These are phyloP conservation scores for Pangasianodon hypophthalmus DNA, from an alignment of 2,113 vertebrate species.

Conservation along the genomic window DNA sequence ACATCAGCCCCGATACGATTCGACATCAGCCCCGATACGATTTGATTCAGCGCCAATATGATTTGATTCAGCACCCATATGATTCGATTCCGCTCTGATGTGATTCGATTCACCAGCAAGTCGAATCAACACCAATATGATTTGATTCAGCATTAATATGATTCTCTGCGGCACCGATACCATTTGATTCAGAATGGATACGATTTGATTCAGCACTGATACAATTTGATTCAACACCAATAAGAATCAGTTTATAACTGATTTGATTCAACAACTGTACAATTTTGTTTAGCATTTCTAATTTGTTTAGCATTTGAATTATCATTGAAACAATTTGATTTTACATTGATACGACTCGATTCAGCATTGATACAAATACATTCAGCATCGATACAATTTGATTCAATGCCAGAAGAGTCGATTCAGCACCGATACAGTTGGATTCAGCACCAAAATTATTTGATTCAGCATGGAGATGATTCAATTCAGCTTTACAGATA, in stretches of 20 bases:
- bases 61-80: neutral
- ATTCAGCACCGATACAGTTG: neutral
- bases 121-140: neutral
- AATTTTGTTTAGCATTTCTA: neutral
- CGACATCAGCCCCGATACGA: neutral
- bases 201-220: neutral
- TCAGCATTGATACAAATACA: neutral
- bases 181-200: neutral
- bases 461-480: neutral
- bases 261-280: neutral
- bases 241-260: neutral
- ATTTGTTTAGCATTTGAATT: neutral
- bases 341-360: neutral
- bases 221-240: neutral
- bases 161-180: neutral
- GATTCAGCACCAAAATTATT: neutral
- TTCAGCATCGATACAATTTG: neutral
- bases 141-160: neutral
- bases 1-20: neutral
- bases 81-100: neutral
- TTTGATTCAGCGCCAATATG: neutral
- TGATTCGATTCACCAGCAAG: neutral
- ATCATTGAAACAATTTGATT: neutral
- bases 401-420: neutral
- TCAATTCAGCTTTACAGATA: neutral